Percentiles rank a stretch among this genome's conserved stretches.
Conservation (phyloP, 2,113 vertebrate species). For the Xyrauchen texanus region DNA sequence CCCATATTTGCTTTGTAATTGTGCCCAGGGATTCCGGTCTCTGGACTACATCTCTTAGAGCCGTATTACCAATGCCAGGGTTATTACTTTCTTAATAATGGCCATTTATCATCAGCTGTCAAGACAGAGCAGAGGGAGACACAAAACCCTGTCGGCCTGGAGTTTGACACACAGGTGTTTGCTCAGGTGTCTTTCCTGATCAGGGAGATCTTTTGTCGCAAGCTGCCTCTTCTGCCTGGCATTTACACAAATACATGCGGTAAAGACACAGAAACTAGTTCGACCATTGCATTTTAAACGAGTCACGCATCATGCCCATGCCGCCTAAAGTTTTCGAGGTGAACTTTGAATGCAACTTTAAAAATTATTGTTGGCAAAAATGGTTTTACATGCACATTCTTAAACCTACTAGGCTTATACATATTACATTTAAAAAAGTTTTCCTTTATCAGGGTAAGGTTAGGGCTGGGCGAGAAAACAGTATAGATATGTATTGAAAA, state of each 20-base stretch:
- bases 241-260: slow-evolving; percentile 29
- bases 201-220: slow-evolving; percentile 13
- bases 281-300: not conserved
- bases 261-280: not conserved
- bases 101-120: slow-evolving; percentile 77
- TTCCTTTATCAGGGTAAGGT: too few species aligned
- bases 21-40: slow-evolving; percentile 64
- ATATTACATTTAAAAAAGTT: too few species aligned
- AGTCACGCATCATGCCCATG: too few species aligned
- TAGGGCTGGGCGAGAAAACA: too few species aligned
- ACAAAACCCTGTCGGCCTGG: slow-evolving; percentile 41
- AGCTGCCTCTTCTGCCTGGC: slow-evolving; percentile 20
- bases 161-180: slow-evolving; percentile 57
- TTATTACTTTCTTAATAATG: slow-evolving; percentile 71
- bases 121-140: slow-evolving; percentile 50
- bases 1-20: slow-evolving; percentile 64
- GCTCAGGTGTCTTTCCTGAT: slow-evolving; percentile 49
- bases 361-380: too few species aligned
- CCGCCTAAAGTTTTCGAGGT: too few species aligned
- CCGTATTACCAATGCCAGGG: slow-evolving; percentile 51
- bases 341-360: too few species aligned
- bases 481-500: too few species aligned
- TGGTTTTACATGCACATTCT: too few species aligned
- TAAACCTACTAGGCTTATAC: too few species aligned
- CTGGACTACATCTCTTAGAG: slow-evolving; percentile 52